A percentile compares a stretch with the other conserved stretches of the same genome.
These are phyloP conservation scores for Coluber constrictor DNA, from an alignment of 2,797 vertebrate species.

Conservation along the genomic window DNA sequence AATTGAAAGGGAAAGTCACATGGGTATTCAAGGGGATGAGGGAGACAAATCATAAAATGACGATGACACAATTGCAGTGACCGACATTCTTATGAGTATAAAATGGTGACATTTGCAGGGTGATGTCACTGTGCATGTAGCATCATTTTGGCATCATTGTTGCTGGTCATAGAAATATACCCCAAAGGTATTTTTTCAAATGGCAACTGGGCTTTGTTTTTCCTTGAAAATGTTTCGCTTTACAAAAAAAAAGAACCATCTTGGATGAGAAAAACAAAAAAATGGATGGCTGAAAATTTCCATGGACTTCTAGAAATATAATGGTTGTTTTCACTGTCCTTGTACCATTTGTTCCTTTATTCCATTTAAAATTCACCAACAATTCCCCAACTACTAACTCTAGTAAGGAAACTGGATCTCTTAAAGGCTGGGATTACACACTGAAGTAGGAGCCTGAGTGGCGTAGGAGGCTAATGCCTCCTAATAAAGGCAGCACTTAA, in stretches of 20 bases:
- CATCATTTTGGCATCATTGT: neutral
- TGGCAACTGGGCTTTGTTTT: neutral
- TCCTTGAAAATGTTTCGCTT: neutral
- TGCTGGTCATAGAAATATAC: neutral
- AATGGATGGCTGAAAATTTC: neutral
- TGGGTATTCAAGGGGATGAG: neutral
- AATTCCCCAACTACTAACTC: neutral
- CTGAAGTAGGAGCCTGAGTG: too few species aligned
- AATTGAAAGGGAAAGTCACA: neutral
- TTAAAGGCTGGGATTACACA: neutral
- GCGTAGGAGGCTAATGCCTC: too few species aligned
- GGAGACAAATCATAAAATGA: neutral
- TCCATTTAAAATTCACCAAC: neutral
- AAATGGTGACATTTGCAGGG: neutral
- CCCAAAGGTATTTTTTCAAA: neutral
- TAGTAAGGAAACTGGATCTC: neutral
- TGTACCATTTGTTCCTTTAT: neutral
- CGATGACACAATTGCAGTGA: neutral
- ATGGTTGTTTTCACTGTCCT: neutral
- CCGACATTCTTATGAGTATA: neutral
- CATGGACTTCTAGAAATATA: neutral
- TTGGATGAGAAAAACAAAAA: neutral
- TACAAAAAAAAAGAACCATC: neutral
- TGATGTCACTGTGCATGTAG: neutral
- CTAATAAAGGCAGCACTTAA: too few species aligned